Evolutionary conservation across 2,888 invertebrate species (phyloP).

Genomic region (Chrysotoxum bicinctum): DNA sequence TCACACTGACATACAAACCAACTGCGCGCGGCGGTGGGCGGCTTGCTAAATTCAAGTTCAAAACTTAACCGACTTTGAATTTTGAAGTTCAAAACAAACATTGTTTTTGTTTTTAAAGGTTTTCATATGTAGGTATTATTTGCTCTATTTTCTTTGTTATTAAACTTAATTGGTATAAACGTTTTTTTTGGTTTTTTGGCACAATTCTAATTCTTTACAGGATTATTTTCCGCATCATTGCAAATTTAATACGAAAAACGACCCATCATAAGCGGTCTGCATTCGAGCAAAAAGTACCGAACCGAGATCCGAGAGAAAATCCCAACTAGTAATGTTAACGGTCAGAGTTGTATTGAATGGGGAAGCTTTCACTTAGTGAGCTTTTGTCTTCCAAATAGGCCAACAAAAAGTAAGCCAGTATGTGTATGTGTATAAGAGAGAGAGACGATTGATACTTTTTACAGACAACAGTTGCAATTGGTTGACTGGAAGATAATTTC

Average conservation of each 20-base stretch:
- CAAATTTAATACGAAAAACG: neutral
- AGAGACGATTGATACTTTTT: slow-evolving; percentile 2
- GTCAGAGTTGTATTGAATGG: slow-evolving; percentile 59
- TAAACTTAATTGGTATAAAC: neutral
- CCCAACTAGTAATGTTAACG: slow-evolving; percentile 53
- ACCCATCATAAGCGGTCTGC: neutral
- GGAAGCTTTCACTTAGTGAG: slow-evolving; percentile 59
- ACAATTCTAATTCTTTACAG: neutral
- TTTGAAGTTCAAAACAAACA: slow-evolving; percentile 9
- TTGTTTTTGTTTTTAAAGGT: slow-evolving; percentile 19
- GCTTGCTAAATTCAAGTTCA: slow-evolving; percentile 7
- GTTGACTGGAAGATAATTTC: slow-evolving; percentile 1
- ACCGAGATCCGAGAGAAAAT: slow-evolving; percentile 20
- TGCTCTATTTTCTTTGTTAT: neutral
- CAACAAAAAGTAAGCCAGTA: slow-evolving; percentile 16
- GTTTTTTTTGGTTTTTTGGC: neutral
- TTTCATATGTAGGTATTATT: neutral
- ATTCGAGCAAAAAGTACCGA: neutral
- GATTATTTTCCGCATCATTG: neutral
- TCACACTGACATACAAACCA: slow-evolving; percentile 10
- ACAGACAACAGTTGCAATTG: neutral
- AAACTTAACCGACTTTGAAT: slow-evolving; percentile 46
- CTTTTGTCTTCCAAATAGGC: slow-evolving; percentile 52
- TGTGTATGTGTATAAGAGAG: neutral
- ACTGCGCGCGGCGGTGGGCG: neutral